Percentiles rank a stretch among this genome's conserved stretches.
Evolutionary conservation across 2,113 vertebrate species (phyloP).

Genomic region (Percopsis transmontana): DNA sequence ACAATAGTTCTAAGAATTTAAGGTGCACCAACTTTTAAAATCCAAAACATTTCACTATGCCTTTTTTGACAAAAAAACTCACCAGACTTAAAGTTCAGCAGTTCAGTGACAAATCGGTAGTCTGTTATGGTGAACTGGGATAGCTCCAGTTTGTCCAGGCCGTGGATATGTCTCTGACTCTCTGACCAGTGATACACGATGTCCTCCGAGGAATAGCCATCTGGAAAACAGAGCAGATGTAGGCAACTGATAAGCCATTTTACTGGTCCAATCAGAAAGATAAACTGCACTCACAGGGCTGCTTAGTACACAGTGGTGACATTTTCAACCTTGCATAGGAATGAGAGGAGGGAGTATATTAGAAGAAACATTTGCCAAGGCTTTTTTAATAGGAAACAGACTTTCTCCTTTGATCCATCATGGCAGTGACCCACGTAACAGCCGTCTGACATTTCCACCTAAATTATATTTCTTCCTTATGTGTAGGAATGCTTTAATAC

Average conservation of each 20-base stretch:
- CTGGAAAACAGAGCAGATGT: slow-evolving; percentile 64
- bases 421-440: background rate
- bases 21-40: background rate
- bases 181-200: slow-evolving; percentile 97
- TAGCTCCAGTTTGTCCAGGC: slow-evolving; percentile 93
- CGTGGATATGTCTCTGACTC: slow-evolving; percentile 92
- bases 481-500: too few relatives aligned
- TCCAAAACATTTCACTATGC: background rate
- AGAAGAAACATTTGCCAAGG: background rate
- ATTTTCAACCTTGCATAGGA: background rate
- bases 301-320: background rate
- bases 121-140: slow-evolving; percentile 97
- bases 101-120: slow-evolving; percentile 90
- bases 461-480: background rate
- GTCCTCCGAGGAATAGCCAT: slow-evolving; percentile 96
- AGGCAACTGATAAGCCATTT: background rate
- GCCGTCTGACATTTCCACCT: background rate
- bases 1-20: too few relatives aligned
- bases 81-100: slow-evolving; percentile 97
- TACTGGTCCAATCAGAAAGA: background rate
- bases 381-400: background rate
- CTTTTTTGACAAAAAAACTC: slow-evolving; percentile 34
- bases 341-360: background rate
- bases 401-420: background rate
- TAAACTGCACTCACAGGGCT: background rate